Evolutionary conservation across 2,113 vertebrate species (phyloP), one percentile per base, ranked within the genome.

Genomic region (Enhydra lutris): DNA sequence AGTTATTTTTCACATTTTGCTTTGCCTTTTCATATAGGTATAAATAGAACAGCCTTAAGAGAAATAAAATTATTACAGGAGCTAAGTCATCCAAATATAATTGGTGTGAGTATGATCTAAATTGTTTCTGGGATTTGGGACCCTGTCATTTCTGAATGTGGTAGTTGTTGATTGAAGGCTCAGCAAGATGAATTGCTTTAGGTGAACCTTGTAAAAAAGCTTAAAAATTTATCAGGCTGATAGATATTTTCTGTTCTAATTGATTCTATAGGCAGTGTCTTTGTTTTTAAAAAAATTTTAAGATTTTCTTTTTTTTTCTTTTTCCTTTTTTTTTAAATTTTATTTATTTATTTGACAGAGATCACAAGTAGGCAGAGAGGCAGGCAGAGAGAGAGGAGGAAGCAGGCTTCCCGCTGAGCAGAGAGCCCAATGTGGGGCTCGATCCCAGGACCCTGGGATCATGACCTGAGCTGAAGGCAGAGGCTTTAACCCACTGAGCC

Each of bases 11-110:
- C 55, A 95, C 76, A 82, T 92, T 94, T 96, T 96, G 15, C 21
- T 91, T 97, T 98, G 69, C 39, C 34, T 95, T 97, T 97, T 97
- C 92, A 9, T 95, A 2, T 97, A 99, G 99, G 99, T 98, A 99
- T 99, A 98, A 99, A 99, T 96, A 99, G 99, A 98, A 99, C 99
- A 81, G 99, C 99, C 39, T 99, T 99, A 57, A 98, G 99, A 97
- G 99, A 99, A 95, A 99, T 99, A 98, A 99, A 99, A 94, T 98
- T 99, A 92, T 98, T 99, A 80, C 99, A 99, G 96, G 99, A 99
- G 79, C 98, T 99, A 93, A 99, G 99, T 98, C 99, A 99, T 98
- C 99, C 99, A 65, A 99, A 99, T 98, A 99, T 99, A 97, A 99
- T 99, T 98, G 99, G 99, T 97, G 99, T 99, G 98, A 98, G 99